Percentiles rank a stretch among this genome's conserved stretches.
Conservation (phyloP, 2,797 vertebrate genomes). For the Lacerta agilis region DNA sequence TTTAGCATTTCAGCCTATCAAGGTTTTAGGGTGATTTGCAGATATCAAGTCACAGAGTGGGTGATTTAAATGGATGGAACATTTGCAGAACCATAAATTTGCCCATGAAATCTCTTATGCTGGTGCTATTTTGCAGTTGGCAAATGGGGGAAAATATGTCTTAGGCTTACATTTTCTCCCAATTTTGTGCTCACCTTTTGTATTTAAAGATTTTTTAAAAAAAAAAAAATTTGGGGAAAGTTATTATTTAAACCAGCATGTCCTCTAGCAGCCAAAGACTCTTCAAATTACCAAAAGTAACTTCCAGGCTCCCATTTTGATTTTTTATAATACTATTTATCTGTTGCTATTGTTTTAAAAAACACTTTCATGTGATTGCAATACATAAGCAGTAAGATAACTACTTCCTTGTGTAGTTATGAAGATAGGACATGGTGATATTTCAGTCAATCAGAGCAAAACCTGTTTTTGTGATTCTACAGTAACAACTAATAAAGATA, state of each 20-base stretch:
- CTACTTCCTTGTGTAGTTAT: background rate
- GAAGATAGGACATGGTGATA: constrained; percentile 27
- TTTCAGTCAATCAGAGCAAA: constrained; percentile 31
- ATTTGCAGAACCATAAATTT: constrained; percentile 74
- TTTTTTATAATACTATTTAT: constrained; percentile 31
- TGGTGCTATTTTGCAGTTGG: constrained; percentile 56
- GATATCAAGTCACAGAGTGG: constrained; percentile 63
- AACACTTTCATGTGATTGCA: background rate
- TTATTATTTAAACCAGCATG: constrained; percentile 56
- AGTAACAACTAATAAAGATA: background rate
- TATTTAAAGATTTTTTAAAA: constrained; percentile 43
- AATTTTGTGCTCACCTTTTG: constrained; percentile 45
- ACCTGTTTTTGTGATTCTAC: background rate
- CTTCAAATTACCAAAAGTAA: constrained; percentile 42
- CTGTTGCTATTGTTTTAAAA: background rate
- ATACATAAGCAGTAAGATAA: background rate
- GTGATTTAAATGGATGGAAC: constrained; percentile 70
- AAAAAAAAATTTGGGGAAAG: constrained; percentile 21
- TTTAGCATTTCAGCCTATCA: constrained; percentile 69
- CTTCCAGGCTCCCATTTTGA: background rate
- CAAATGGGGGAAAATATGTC: constrained; percentile 62
- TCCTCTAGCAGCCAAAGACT: constrained; percentile 58
- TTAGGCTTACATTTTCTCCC: constrained; percentile 48
- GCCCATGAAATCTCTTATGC: constrained; percentile 60
- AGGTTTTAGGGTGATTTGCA: constrained; percentile 72